Conservation (phyloP, 2,113 vertebrate genomes). For the Uropsilus gracilis region DNA sequence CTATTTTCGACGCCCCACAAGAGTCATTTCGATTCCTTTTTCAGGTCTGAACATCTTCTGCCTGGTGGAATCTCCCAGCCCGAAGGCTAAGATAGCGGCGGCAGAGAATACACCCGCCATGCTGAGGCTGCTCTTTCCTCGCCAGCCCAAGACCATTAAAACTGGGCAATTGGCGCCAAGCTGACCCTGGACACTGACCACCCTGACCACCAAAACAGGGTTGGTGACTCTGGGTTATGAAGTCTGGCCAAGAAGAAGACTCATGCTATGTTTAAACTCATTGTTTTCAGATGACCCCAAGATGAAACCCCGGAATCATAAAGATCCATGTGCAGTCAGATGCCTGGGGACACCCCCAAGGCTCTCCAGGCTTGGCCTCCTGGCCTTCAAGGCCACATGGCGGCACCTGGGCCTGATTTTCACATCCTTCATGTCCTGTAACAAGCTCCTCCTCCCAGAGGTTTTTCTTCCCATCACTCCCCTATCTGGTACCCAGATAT, state of each 20-base stretch:
- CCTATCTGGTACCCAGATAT: neutral
- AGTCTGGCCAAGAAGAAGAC: neutral
- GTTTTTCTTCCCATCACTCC: neutral
- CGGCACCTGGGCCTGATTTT: neutral
- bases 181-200: neutral
- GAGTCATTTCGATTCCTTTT: neutral
- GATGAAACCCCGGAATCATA: neutral
- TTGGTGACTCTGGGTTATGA: neutral
- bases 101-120: neutral
- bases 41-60: neutral
- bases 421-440: accelerated
- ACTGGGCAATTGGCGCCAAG: neutral
- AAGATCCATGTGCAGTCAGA: neutral
- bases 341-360: neutral
- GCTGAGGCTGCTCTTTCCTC: neutral
- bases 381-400: neutral
- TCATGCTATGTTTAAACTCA: neutral
- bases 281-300: neutral
- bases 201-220: accelerated
- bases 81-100: neutral
- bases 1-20: too few relatives aligned
- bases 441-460: neutral
- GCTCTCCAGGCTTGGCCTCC: neutral
- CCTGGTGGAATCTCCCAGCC: neutral
- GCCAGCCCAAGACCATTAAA: neutral